phyloP scores from a whole-genome alignment of 1,140 invertebrate species.

The Sycobia sp. region DNA sequence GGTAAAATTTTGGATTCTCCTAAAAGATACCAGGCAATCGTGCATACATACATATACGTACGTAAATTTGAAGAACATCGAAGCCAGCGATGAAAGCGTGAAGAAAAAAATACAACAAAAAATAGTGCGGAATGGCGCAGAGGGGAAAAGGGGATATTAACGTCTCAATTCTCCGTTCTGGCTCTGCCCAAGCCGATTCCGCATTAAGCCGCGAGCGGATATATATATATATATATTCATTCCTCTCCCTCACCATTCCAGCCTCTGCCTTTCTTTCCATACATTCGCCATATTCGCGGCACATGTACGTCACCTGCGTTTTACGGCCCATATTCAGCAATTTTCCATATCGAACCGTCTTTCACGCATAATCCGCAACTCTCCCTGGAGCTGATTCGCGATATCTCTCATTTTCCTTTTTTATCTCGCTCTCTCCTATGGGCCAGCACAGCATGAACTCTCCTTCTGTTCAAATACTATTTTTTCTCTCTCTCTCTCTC shows the following conservation, averaged over 20 bases:
- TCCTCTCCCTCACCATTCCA: too few species aligned
- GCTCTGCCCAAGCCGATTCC: neutral
- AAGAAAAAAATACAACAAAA: neutral
- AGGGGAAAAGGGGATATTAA: conserved; percentile 3
- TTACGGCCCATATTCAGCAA: conserved; percentile 34
- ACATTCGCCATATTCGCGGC: conserved; percentile 5
- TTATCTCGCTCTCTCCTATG: conserved; percentile 24
- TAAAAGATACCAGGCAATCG: neutral
- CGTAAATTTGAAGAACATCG: neutral
- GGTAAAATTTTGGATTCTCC: neutral
- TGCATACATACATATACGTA: neutral
- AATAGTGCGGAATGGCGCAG: neutral
- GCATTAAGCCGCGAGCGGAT: conserved; percentile 1
- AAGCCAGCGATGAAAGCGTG: neutral
- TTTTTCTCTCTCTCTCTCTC: too few species aligned
- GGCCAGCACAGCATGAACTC: too few species aligned
- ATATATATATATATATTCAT: too few species aligned
- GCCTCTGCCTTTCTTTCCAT: too few species aligned
- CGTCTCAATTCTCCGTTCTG: conserved; percentile 21
- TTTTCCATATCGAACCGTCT: conserved; percentile 34
- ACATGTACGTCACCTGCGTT: conserved; percentile 27
- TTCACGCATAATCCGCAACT: neutral
- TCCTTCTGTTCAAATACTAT: too few species aligned
- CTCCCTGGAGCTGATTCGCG: neutral
- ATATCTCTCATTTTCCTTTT: conserved; percentile 27